Evolutionary conservation across 2,113 vertebrate species (phyloP).

Genomic region (Micromys minutus): DNA sequence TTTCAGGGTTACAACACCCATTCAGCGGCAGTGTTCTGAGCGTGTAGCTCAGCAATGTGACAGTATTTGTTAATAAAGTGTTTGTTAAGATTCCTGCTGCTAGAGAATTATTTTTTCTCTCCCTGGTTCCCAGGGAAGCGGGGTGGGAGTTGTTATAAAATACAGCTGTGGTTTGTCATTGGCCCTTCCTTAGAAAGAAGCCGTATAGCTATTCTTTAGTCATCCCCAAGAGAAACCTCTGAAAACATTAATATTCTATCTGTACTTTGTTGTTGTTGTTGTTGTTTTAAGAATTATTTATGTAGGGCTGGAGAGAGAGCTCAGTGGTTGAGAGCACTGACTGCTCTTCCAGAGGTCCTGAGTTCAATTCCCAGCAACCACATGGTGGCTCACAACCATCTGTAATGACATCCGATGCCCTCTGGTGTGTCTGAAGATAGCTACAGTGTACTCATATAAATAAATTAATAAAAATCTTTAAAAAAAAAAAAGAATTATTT

Average conservation of each 20-base stretch:
- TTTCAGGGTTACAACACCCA: background rate
- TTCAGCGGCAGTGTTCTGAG: background rate
- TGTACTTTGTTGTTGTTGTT: no score
- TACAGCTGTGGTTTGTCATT: background rate
- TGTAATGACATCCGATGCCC: no score
- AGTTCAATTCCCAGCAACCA: background rate
- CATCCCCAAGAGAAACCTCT: background rate
- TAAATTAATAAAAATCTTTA: no score
- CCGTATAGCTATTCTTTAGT: background rate
- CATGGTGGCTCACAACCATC: no score
- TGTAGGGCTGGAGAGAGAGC: background rate
- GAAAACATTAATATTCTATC: no score
- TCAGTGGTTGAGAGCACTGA: background rate
- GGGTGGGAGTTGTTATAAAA: background rate
- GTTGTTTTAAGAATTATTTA: no score
- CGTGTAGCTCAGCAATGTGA: background rate
- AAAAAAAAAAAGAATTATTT: no score
- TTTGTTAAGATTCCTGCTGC: slow-evolving; percentile 67
- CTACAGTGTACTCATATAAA: no score
- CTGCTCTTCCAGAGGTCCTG: background rate
- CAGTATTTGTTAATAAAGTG: slow-evolving; percentile 79
- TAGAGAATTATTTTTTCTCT: fast-evolving
- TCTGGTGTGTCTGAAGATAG: no score
- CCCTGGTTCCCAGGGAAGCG: background rate
- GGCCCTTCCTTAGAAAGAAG: background rate